Evolutionary conservation across 1,140 invertebrate species (phyloP), one percentile per base, ranked within the genome.

Genomic region (Aethina tumida): DNA sequence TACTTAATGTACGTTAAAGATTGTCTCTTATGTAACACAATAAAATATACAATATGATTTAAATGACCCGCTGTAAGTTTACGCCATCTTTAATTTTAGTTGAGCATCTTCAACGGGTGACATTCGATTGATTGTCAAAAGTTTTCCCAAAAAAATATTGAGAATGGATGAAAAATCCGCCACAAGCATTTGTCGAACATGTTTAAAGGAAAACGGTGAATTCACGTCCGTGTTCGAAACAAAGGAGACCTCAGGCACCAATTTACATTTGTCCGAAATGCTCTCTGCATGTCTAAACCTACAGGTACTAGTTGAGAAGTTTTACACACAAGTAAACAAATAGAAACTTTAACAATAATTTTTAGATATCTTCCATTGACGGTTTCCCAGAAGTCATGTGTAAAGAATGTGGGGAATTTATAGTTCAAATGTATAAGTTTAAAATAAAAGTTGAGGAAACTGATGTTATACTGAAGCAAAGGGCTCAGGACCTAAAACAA

Each of bases 311-410:
- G 20, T 40, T 14, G 12, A 40, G 15, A 27, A 15, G 7, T 41
- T 17, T 45, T 45, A 24, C 35, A 26, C 7, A 35, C n/a, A 39
- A 39, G 18, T 31, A 3, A 18, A 14, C 24, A 14, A n/a, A n/a
- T n/a, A n/a, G n/a, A n/a, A n/a, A n/a, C n/a, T n/a, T 31, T 38
- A 32, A n/a, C n/a, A 29, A 29, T 21, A 26, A 21, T 38, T 45
- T 45, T 25, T 41, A 71, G 68, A 67, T 71, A 48, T 52, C 62
- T 35, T 60, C 65, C 40, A 72, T 67, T 10, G 76, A 78, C 61
- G 76, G 75, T n/a, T 60, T 78, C 47, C 73, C 75, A 21, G 63
- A 71, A 41, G 64, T 71, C 31, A 70, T 78, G 5, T 79, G 76
- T 36, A 66, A 63, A 25, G 51, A 65, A 15, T 79, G 75, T 46